Evolutionary conservation across 2,888 invertebrate species (phyloP).

Genomic region (Baronia brevicornis): DNA sequence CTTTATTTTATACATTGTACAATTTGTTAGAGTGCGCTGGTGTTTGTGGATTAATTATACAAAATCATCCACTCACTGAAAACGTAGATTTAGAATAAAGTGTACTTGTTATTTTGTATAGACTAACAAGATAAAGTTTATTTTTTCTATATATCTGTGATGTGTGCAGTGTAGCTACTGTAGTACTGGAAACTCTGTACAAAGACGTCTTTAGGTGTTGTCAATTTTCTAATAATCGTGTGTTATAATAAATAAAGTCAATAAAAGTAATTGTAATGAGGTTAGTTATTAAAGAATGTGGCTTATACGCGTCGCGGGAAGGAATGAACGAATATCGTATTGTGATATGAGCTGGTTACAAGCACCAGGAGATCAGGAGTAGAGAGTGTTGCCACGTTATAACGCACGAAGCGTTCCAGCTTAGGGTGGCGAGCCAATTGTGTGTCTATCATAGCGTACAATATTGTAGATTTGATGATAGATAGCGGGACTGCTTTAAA

Average conservation of each 20-base stretch:
- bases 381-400: not conserved
- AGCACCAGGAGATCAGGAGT: slow-evolving; percentile 32
- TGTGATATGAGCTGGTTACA: slow-evolving; percentile 35
- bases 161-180: slow-evolving; percentile 49
- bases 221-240: slow-evolving; percentile 56
- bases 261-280: slow-evolving; percentile 30
- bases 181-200: slow-evolving; percentile 52
- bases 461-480: not conserved
- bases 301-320: slow-evolving; percentile 52
- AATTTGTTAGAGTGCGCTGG: too few species aligned
- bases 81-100: slow-evolving; percentile 43
- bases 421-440: not conserved
- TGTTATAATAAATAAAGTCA: slow-evolving; percentile 28
- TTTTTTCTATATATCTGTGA: slow-evolving; percentile 67
- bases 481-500: slow-evolving; percentile 2
- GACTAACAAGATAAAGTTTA: slow-evolving; percentile 46
- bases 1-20: too few species aligned
- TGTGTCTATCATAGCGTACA: not conserved
- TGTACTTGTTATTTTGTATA: slow-evolving; percentile 60
- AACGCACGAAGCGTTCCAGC: not conserved
- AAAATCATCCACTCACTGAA: slow-evolving; percentile 24
- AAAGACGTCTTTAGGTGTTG: slow-evolving; percentile 58
- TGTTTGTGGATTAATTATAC: too few species aligned
- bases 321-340: slow-evolving; percentile 37
- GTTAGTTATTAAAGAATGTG: slow-evolving; percentile 47